Conservation (phyloP, 2,888 invertebrate genomes). For the Doris montereyensis region DNA sequence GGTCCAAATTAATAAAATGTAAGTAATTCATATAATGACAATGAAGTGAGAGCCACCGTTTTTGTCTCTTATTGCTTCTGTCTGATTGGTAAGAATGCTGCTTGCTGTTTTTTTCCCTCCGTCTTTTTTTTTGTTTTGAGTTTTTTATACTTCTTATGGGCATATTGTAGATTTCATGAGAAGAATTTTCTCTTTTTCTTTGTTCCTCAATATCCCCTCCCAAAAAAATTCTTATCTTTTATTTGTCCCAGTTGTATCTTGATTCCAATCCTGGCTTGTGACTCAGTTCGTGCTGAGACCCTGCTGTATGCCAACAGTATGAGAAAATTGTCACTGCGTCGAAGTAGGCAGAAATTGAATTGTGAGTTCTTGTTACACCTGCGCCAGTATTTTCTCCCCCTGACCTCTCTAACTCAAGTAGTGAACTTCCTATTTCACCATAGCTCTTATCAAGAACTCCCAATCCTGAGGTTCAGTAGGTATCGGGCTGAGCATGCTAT, state of each 20-base stretch:
- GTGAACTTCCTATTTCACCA: no score
- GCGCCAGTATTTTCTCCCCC: no score
- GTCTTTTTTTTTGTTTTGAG: not conserved
- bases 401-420: no score
- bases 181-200: not conserved
- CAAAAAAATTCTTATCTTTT: not conserved
- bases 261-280: conserved; percentile 33
- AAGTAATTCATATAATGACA: no score
- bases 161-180: not conserved
- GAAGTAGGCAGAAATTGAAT: conserved; percentile 34
- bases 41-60: no score
- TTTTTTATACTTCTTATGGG: not conserved
- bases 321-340: conserved; percentile 41
- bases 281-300: conserved; percentile 33
- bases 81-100: no score
- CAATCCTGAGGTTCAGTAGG: conserved; percentile 24
- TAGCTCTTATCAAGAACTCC: conserved; percentile 32
- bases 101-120: not conserved
- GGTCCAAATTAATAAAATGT: no score
- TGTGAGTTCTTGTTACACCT: conserved; percentile 38
- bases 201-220: not conserved
- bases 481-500: conserved; percentile 26
- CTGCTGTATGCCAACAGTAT: conserved; percentile 41
- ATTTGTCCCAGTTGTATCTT: conserved; percentile 33
- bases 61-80: no score